Evolutionary conservation across 1,140 invertebrate species (phyloP), one percentile per base, ranked within the genome.

Genomic region (Zelostemma sp.): DNA sequence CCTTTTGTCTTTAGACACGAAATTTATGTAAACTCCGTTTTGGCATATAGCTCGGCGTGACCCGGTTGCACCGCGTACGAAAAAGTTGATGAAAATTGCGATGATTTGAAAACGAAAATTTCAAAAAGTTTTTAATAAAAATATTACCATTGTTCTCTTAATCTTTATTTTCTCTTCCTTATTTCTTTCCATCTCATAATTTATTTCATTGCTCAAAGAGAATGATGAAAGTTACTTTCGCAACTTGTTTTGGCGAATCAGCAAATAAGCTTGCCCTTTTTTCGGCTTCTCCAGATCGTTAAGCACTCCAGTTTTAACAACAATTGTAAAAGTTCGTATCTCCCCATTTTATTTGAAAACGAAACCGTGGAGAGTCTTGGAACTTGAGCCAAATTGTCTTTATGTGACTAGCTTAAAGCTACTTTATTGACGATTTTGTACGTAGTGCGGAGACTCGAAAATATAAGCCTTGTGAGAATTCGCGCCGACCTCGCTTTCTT

Each of bases 321-420:
- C 41, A 43, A 43, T 43, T 4, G 41, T 14, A 17, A 43, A 43
- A 43, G 11, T 43, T 16, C 14, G 41, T 16, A 17, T 4, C 6
- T 43, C 14, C 14, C 17, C 41, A 17, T 17, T 18, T 43, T 43
- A 43, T 43, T 43, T 43, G 41, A 6, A 18, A 18, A 43, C 14
- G 41, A 43, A 43, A 18, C 41, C 16, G 41, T 14, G 16, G 41
- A 43, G n/a, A 43, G 4, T 43, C 41, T 43, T 18, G 16, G 41
- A 46, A 46, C 16, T 19, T 19, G 8, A 18, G 11, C 16, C 43
- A 46, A 46, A 46, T 18, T 18, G 17, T 46, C 17, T 46, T 46
- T 46, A 46, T 46, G 43, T 46, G 43, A 46, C 16, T 18, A 8
- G 14, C 11, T 41, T 15, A 21, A 46, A 21, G 8, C 43, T 18